phyloP scores from a whole-genome alignment of 2,113 vertebrate genomes.

The Hiodon tergisus region DNA sequence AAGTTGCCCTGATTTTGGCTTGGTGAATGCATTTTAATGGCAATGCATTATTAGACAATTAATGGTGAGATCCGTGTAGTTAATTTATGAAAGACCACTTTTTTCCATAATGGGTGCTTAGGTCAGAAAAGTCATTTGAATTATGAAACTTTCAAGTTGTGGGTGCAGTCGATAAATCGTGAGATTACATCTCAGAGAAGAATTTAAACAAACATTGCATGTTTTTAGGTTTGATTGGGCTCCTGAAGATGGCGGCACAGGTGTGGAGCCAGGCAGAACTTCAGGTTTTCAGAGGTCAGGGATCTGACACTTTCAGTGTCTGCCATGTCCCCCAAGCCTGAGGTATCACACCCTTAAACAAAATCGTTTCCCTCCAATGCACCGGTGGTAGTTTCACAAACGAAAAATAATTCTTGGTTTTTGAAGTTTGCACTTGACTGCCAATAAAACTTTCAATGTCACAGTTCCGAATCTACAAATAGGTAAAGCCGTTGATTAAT shows the following conservation, averaged over 20 bases:
- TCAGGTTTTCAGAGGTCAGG: too few relatives aligned
- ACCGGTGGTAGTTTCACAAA: neutral
- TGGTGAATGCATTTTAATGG: conserved; percentile 39
- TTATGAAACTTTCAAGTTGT: conserved; percentile 28
- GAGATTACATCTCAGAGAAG: neutral
- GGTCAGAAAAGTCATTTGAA: conserved; percentile 23
- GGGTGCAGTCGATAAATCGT: conserved; percentile 32
- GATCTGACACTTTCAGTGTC: too few relatives aligned
- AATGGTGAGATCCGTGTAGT: conserved; percentile 39
- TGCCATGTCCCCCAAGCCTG: too few relatives aligned
- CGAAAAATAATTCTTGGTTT: too few relatives aligned
- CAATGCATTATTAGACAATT: conserved; percentile 40
- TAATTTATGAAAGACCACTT: conserved; percentile 42
- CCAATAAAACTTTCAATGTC: too few relatives aligned
- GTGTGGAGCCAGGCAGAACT: too few relatives aligned
- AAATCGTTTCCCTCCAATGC: neutral
- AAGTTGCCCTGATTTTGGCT: conserved; percentile 42
- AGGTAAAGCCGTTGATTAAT: conserved; percentile 63
- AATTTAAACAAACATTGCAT: neutral
- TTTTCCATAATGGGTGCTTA: conserved; percentile 38
- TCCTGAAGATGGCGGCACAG: too few relatives aligned
- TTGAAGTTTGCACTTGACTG: too few relatives aligned
- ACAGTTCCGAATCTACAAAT: too few relatives aligned
- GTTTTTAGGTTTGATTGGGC: neutral
- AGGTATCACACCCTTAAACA: too few relatives aligned